These are phyloP conservation scores for Cairina moschata DNA, from an alignment of 2,113 vertebrate species.

Conservation along the genomic window DNA sequence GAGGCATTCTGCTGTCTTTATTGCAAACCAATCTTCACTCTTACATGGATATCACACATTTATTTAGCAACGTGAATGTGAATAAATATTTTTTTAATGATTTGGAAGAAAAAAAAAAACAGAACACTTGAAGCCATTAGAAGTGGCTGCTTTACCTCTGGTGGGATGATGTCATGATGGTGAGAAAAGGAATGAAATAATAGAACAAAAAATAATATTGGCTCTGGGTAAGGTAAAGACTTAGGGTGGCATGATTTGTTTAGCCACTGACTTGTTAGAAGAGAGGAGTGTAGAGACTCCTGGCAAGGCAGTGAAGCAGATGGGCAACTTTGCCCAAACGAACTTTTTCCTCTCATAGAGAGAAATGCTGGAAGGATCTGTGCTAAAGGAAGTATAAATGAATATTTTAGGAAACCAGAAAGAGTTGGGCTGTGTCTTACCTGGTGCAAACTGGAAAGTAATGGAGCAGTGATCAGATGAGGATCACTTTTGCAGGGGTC, in stretches of 20 bases:
- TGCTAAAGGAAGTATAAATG: neutral
- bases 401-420: neutral
- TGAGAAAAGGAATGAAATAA: neutral
- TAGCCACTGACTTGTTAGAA: neutral
- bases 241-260: neutral
- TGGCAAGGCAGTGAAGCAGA: neutral
- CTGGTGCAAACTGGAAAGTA: neutral
- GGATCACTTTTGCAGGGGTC: neutral
- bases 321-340: neutral
- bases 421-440: neutral
- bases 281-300: neutral
- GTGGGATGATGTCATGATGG: neutral
- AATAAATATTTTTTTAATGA: neutral
- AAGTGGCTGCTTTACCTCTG: neutral
- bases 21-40: neutral
- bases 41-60: neutral
- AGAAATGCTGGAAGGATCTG: neutral
- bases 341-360: neutral
- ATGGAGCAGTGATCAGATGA: neutral
- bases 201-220: neutral
- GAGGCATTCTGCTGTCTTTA: neutral
- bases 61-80: neutral
- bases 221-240: neutral
- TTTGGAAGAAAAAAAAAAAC: neutral
- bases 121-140: neutral